These are phyloP conservation scores for Macrocentrus cingulum DNA, from an alignment of 1,140 invertebrate genomes.

Conservation along the genomic window DNA sequence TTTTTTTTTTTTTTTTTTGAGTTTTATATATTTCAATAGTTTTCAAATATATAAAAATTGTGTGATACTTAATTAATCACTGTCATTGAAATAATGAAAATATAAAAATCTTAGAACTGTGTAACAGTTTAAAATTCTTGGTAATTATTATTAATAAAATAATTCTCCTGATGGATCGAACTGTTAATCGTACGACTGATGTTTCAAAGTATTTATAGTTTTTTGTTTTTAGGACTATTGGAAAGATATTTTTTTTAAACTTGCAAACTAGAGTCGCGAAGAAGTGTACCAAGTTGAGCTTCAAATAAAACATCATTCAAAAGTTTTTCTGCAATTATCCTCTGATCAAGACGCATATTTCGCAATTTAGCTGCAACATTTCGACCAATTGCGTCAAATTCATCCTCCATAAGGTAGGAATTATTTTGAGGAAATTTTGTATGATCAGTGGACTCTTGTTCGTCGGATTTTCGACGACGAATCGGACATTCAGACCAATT, in stretches of 20 bases:
- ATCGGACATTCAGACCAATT: conserved; percentile 47
- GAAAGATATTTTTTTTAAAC: conserved; percentile 43
- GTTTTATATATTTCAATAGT: too few species aligned
- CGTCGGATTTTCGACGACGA: conserved; percentile 43
- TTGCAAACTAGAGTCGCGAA: conserved; percentile 53
- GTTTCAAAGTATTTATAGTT: too few species aligned
- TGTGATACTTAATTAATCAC: too few species aligned
- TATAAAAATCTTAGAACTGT: too few species aligned
- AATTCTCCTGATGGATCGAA: too few species aligned
- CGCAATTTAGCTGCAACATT: conserved; percentile 56
- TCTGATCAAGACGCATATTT: conserved; percentile 55
- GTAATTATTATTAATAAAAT: too few species aligned
- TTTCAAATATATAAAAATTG: too few species aligned
- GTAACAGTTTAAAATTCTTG: too few species aligned
- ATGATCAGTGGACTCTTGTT: conserved; percentile 41
- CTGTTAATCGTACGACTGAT: too few species aligned
- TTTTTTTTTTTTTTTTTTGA: too few species aligned
- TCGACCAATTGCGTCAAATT: conserved; percentile 54
- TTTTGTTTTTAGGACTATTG: too few species aligned
- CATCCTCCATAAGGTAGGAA: conserved; percentile 47
- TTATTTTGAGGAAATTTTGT: conserved; percentile 46
- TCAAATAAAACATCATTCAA: conserved; percentile 57
- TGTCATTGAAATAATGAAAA: too few species aligned
- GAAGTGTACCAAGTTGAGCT: conserved; percentile 54
- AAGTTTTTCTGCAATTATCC: conserved; percentile 56